A percentile compares a stretch with the other conserved stretches of the same genome.
Conservation (phyloP, 2,797 vertebrate species). For the Nannoperca australis region DNA sequence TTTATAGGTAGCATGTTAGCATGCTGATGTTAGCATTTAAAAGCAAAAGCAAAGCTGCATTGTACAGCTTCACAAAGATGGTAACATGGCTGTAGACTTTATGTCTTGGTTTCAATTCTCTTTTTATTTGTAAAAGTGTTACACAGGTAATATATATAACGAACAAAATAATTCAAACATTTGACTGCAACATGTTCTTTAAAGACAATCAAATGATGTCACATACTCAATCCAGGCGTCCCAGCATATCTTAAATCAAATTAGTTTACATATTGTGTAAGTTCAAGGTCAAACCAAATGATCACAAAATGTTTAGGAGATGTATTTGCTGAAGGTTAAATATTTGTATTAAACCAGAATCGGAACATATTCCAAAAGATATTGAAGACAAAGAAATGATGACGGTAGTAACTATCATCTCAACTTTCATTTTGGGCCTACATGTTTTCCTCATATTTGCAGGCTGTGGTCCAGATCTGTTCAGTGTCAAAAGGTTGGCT, state of each 20-base stretch:
- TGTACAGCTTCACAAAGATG: neutral
- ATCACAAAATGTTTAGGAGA: neutral
- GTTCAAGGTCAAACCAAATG: neutral
- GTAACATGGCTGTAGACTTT: neutral
- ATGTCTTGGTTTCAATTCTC: neutral
- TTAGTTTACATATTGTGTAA: neutral
- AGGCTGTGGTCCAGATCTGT: slow-evolving; percentile 3
- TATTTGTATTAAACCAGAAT: neutral
- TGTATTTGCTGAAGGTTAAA: neutral
- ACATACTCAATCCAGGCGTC: neutral
- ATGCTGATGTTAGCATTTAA: no score
- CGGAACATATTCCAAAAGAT: neutral
- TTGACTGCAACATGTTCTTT: no score
- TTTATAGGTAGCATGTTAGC: neutral
- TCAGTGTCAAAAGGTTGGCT: neutral
- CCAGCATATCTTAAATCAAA: neutral
- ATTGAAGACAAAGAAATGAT: neutral
- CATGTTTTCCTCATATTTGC: neutral
- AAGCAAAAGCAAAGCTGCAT: neutral
- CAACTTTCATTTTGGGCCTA: neutral
- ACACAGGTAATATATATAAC: neutral
- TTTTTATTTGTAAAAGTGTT: neutral
- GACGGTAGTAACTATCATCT: neutral
- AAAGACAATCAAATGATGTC: neutral
- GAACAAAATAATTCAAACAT: neutral